Evolutionary conservation across 2,113 vertebrate species (phyloP), one percentile per base, ranked within the genome.

Genomic region (Rutilus rutilus): DNA sequence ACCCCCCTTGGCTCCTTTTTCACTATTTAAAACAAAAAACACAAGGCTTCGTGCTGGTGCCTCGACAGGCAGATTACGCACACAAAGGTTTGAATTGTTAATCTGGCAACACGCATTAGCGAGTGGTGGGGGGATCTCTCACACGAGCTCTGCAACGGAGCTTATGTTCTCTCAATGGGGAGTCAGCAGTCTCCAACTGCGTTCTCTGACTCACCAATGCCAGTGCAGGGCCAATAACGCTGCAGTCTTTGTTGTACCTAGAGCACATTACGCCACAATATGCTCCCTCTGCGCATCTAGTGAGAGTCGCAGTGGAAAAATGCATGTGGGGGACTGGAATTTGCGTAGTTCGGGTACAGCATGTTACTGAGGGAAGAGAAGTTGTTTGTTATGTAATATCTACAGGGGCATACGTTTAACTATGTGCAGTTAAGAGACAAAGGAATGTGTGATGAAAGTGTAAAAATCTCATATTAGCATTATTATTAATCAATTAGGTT

Each of bases 81-180:
- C 86, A 91, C 91, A 91, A 92, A 91, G 86, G 85, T 90, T 89
- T 92, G 83, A 90, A 89, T 90, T 84, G 78, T 93, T 94, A 95
- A 94, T 93, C 92, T 93, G 92, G 92, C 91, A 92, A 92, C 88
- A 87, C 85, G 88, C 87, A 64, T 78, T 85, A 42, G 64, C 17
- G 39, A 54, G 79, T 50, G 6, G 79, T 85, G 83, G 78, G 83
- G 77, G 91, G 85, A 89, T 89, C 90, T 91, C 92, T 93, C 93
- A 90, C 90, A 89, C 33, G 82, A 90, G 92, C 91, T 92, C 91
- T 89, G 93, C 91, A 89, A 91, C 82, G 87, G 90, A 92, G 92
- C 94, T 94, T 94, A 94, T 93, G 94, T 94, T 93, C 91, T 91
- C 94, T 90, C 94, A 82, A 89, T 90, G 86, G 92, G 94, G 92